Percentiles rank a stretch among this genome's conserved stretches.
Conservation (phyloP, 2,888 invertebrate genomes). For the Argynnis bischoffii region DNA sequence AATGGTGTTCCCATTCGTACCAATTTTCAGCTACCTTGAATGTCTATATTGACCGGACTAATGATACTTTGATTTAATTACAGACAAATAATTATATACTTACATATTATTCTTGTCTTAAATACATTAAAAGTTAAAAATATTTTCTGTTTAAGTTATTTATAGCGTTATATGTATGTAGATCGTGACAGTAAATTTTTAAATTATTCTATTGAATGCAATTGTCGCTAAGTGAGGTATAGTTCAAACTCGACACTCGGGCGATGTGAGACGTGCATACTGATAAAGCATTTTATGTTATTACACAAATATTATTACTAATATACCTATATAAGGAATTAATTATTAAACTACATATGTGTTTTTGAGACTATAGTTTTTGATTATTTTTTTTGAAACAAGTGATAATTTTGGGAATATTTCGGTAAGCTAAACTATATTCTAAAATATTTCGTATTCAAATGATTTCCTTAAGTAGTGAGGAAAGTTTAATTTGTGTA, state of each 20-base stretch:
- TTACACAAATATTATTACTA: neutral
- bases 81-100: too few species aligned
- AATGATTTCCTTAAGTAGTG: too few species aligned
- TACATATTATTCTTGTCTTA: too few species aligned
- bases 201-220: slow-evolving; percentile 76
- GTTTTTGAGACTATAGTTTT: neutral
- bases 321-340: neutral
- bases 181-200: slow-evolving; percentile 40
- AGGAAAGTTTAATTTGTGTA: too few species aligned
- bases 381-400: slow-evolving; percentile 1
- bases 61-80: too few species aligned
- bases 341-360: neutral
- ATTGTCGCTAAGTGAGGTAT: slow-evolving; percentile 53
- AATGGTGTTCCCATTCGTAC: too few species aligned
- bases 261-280: slow-evolving; percentile 8
- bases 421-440: neutral
- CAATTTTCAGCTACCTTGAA: too few species aligned
- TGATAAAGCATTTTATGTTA: slow-evolving; percentile 11
- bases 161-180: neutral
- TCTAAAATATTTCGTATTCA: neutral
- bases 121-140: too few species aligned
- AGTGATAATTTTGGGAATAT: neutral
- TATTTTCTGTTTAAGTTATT: neutral
- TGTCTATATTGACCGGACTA: too few species aligned
- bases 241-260: slow-evolving; percentile 23